Base-by-base conservation (phyloP, 2,888 invertebrate genomes). In the Drosophila quasianomalipes region DNA sequence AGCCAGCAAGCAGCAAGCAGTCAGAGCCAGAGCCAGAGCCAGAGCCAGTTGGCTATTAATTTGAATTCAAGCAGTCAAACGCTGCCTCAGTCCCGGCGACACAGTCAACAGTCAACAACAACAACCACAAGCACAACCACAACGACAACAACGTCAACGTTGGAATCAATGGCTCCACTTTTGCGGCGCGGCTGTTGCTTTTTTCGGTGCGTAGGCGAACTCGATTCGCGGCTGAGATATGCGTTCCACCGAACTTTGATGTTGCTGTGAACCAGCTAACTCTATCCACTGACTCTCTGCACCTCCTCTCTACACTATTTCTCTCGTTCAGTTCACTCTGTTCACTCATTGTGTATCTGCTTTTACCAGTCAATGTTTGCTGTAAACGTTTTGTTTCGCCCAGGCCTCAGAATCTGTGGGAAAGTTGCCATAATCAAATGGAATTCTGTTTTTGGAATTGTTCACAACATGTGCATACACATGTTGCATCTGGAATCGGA, bases 11-110 rank as follows among this genome's bases (percentile, higher is more conserved):
- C 71, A 63, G 55, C 7, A 22, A 22, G 22, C 22, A 22, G 22
- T 22, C 22, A 22, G 22, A 58, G 74, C 72, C 88, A 9, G 5
- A 54, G 55, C 7, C 35, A 10, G 16, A 55, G 49, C 47, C 65
- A 66, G 30, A 79, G 79, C 79, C 81, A 79, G 79, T 81, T 79
- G 81, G 82, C 91, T 92, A 91, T 91, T 92, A 90, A 91, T 91
- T 91, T 92, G 91, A 91, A 91, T 91, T 86, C 92, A 92, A 88
- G 91, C 91, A 90, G 91, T 91, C 91, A 80, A 82, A 90, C 70
- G 88, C 78, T 80, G 76, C 69, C 75, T 76, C 66, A 66, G 77
- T 72, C 76, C 74, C 71, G 68, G 65, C 83, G 72, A 83, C 69
- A 82, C 66, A 68, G 68, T 64, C 72, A 61, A 52, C 74, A 83